Conservation (phyloP, 1,140 invertebrate species). For the Neodiprion virginianus region DNA sequence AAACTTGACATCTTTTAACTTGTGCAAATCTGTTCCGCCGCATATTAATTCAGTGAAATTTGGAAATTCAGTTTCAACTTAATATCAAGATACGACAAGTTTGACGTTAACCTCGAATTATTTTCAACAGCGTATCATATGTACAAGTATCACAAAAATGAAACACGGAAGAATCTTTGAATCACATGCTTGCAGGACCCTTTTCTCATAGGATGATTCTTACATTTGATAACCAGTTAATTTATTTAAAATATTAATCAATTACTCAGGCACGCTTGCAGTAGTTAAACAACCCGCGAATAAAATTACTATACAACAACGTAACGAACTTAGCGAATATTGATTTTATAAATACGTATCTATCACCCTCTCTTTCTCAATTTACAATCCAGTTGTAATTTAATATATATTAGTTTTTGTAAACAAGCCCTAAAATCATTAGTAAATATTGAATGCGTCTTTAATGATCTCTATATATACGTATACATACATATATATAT, state of each 20-base stretch:
- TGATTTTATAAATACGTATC: conserved; percentile 1
- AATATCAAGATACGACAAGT: not conserved
- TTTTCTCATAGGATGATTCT: too few relatives aligned
- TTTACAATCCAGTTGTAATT: conserved; percentile 2
- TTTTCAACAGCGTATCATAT: too few relatives aligned
- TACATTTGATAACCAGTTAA: not conserved
- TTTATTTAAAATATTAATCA: conserved; percentile 10
- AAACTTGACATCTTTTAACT: too few relatives aligned
- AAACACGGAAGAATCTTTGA: too few relatives aligned
- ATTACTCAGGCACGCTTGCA: conserved; percentile 15
- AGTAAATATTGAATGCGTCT: conserved; percentile 4
- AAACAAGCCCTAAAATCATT: conserved; percentile 8
- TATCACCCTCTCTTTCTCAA: not conserved
- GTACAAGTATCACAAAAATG: too few relatives aligned
- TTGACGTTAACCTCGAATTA: too few relatives aligned
- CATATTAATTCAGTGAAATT: not conserved
- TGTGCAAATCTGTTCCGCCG: too few relatives aligned
- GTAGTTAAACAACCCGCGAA: not conserved
- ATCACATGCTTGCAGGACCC: too few relatives aligned
- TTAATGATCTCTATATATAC: not conserved
- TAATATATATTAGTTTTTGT: not conserved
- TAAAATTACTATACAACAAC: not conserved
- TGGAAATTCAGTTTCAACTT: not conserved
- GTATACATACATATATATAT: not conserved
- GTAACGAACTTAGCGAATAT: conserved; percentile 1